Evolutionary conservation across 2,797 vertebrate genomes (phyloP), one percentile per base, ranked within the genome.

Genomic region (Fratercula arctica): DNA sequence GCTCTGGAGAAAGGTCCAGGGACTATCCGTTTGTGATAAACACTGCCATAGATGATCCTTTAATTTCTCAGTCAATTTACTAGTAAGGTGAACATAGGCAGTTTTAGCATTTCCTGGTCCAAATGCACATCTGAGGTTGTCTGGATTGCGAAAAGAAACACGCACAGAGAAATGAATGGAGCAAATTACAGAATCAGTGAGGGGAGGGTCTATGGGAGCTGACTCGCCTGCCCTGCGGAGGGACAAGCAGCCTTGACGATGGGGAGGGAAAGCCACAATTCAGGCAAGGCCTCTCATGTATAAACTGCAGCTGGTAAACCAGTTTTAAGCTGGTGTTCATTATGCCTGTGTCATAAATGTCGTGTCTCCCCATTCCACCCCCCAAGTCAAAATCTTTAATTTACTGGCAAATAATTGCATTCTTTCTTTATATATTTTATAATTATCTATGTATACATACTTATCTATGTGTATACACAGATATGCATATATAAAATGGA

Each of bases 1-100:
- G 43, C 64, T 89, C 56, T 87, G 56, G 51, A 85, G 63, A 66
- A 82, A 76, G 74, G 54, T 51, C 67, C 54, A 11, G 60, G 54
- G 68, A 83, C 87, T 57, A 15, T 25, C 4, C 33, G 61, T 84
- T 53, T 73, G 19, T 83, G 74, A 63, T 56, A 63, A 96, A 87
- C 35, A 6, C 33, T 28, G 28, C 15, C 31, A 43, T 8, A 53
- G 70, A 57, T 25, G 26, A 61, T 29, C n/a, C 43, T 35, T 68
- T 85, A 76, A 85, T 85, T 96, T 93, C 89, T 76, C 70, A 26
- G 21, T 94, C 66, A 45, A 45, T 78, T 73, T 79, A 37, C 29
- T 29, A 8, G 39, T 31, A 54, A 87, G 57, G 63, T 74, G 59
- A 39, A 54, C 19, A 20, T 16, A 16, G 16, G 29, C 50, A 85